Evolutionary conservation across 2,888 invertebrate genomes (phyloP), one percentile per base, ranked within the genome.

Genomic region (Homarus gammarus): DNA sequence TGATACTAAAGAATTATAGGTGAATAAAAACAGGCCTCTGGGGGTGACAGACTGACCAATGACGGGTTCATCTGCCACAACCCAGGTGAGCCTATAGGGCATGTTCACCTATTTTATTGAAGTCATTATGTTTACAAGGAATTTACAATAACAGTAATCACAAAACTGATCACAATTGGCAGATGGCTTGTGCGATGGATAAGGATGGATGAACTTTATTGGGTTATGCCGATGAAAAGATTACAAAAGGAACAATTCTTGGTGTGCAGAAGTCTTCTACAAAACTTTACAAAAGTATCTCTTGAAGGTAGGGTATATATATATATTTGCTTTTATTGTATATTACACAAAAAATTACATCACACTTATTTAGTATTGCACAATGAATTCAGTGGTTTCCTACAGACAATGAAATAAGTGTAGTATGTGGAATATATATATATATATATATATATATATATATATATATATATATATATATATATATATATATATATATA

Each of bases 91-190:
- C 88, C 88, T 83, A 88, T 83, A 38, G 77, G 38, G 64, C 27
- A 77, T 72, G 51, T 88, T 88, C 88, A 88, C 88, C 88, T 88
- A 88, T 83, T 88, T 88, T 88, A 88, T 88, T 88, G 88, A 87
- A 78, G 70, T 70, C 81, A 81, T 79, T 75, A 79, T 44, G 70
- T 83, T 88, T 88, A 88, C 88, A 88, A 83, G 83, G 44, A 87
- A 79, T 61, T 87, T 72, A 87, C 81, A 88, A 77, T 61, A 70
- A 88, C 61, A 85, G 77, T 22, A 75, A 72, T 61, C 73, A 87
- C 81, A 56, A 64, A 87, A 87, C 68, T 85, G 64, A 73, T 77
- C 64, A 85, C 61, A 61, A 40, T 70, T 72, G 49, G 68, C 22
- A 49, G 73, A 77, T 83, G 88, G 77, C 61, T 64, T 75, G 77